Conservation (phyloP, 2,113 vertebrate species). For the Neogale vison region DNA sequence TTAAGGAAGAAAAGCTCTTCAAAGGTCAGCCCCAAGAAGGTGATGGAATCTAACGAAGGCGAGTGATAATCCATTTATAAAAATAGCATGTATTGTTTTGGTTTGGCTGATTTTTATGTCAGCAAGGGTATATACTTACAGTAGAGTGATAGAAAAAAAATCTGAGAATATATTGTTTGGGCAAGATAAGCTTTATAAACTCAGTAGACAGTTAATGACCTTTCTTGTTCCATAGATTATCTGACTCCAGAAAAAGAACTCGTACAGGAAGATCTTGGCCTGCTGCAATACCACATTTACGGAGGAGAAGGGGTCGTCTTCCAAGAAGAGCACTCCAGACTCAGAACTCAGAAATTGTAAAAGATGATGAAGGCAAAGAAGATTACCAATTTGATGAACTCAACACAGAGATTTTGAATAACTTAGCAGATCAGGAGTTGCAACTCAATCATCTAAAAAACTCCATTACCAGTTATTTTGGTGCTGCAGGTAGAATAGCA, state of each 20-base stretch:
- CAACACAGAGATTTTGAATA: constrained; percentile 94
- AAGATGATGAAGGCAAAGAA: constrained; percentile 89
- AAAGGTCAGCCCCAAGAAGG: neutral
- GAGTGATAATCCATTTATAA: constrained; percentile 20
- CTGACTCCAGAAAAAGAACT: constrained; percentile 92
- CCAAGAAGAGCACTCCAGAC: constrained; percentile 93
- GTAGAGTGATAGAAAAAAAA: neutral
- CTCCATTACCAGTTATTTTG: constrained; percentile 98
- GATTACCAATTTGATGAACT: constrained; percentile 91
- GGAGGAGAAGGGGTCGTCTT: constrained; percentile 92
- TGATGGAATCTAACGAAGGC: neutral
- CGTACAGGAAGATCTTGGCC: constrained; percentile 91
- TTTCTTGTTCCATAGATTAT: constrained; percentile 79
- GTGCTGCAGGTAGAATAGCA: constrained; percentile 97
- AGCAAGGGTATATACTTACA: neutral
- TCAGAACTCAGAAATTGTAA: constrained; percentile 92
- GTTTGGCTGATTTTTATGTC: constrained; percentile 36
- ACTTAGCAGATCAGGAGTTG: constrained; percentile 93
- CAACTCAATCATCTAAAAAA: constrained; percentile 97
- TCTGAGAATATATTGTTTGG: neutral
- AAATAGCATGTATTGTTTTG: constrained; percentile 39
- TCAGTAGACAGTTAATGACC: neutral
- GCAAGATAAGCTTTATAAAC: neutral
- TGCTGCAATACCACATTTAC: constrained; percentile 89
- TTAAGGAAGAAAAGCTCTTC: constrained; percentile 46